Percentiles rank a stretch among this genome's conserved stretches.
phyloP scores from a whole-genome alignment of 2,888 invertebrate species.

The Strigamia crassipes region DNA sequence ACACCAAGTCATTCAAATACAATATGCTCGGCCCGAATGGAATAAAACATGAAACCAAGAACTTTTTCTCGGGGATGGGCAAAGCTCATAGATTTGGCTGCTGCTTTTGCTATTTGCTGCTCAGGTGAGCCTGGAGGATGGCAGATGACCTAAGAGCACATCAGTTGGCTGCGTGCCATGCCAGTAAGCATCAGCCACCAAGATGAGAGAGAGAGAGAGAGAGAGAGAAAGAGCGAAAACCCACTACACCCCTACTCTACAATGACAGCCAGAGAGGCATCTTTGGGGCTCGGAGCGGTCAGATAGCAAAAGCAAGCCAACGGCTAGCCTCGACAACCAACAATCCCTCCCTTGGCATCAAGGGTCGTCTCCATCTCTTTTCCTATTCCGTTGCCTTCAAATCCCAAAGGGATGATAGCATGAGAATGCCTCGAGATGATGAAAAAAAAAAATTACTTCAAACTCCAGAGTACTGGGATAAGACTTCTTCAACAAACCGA shows the following conservation, averaged over 20 bases:
- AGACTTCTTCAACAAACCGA: slow-evolving; percentile 5
- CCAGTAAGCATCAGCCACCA: slow-evolving; percentile 31
- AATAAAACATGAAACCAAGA: slow-evolving; percentile 29
- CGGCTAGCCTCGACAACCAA: slow-evolving; percentile 35
- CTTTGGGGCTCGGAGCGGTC: slow-evolving; percentile 36
- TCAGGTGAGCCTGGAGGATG: slow-evolving; percentile 28
- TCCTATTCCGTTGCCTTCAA: slow-evolving; percentile 42
- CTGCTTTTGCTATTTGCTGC: slow-evolving; percentile 41
- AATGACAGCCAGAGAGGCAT: slow-evolving; percentile 34
- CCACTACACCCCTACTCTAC: slow-evolving; percentile 32
- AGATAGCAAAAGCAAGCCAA: slow-evolving; percentile 41
- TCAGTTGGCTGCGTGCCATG: slow-evolving; percentile 43
- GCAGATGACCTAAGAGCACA: slow-evolving; percentile 37
- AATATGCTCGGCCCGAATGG: neutral
- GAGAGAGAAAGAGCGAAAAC: neutral
- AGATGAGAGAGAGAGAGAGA: slow-evolving; percentile 15
- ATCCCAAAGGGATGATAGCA: slow-evolving; percentile 42
- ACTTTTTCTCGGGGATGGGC: slow-evolving; percentile 5
- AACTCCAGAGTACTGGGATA: slow-evolving; percentile 20
- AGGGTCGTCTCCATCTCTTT: slow-evolving; percentile 42
- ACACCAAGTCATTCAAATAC: slow-evolving; percentile 20
- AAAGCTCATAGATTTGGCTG: slow-evolving; percentile 30
- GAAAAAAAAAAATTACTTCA: slow-evolving; percentile 32
- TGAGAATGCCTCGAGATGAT: slow-evolving; percentile 39
- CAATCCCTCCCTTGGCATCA: slow-evolving; percentile 40